Percentiles rank a stretch among this genome's conserved stretches.
Conservation (phyloP, 2,113 vertebrate genomes). For the Lipophrys pholis region DNA sequence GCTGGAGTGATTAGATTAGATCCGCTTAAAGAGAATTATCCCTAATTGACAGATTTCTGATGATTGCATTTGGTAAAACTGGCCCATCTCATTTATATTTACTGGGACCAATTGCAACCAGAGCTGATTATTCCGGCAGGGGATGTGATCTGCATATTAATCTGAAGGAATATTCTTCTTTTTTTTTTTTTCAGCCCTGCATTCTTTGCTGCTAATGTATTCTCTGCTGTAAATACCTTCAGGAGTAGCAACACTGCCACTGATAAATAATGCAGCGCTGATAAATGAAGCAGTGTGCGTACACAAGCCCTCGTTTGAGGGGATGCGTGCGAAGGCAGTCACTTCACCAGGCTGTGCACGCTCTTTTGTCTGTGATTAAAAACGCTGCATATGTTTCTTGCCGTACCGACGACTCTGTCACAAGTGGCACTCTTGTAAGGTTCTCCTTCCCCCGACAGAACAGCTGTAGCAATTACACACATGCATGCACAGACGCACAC, state of each 20-base stretch:
- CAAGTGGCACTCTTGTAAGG: slow-evolving; percentile 61
- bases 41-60: slow-evolving; percentile 32
- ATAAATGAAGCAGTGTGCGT: slow-evolving; percentile 62
- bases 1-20: slow-evolving; percentile 16
- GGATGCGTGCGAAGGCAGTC: slow-evolving; percentile 44
- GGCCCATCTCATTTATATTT: neutral
- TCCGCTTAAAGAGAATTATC: slow-evolving; percentile 2
- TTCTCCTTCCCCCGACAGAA: slow-evolving; percentile 64
- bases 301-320: slow-evolving; percentile 16
- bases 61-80: slow-evolving; percentile 7
- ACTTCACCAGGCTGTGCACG: slow-evolving; percentile 40
- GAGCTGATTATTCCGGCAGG: slow-evolving; percentile 45
- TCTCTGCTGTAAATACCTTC: slow-evolving; percentile 71
- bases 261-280: slow-evolving; percentile 75
- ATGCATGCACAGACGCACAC: slow-evolving; percentile 21
- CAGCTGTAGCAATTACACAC: slow-evolving; percentile 65
- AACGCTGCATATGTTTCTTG: slow-evolving; percentile 65
- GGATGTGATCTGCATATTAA: slow-evolving; percentile 68
- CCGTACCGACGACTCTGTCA: slow-evolving; percentile 54
- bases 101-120: slow-evolving; percentile 15
- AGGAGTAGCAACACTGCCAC: slow-evolving; percentile 59
- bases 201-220: slow-evolving; percentile 69
- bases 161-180: slow-evolving; percentile 63
- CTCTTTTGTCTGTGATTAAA: slow-evolving; percentile 60
- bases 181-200: slow-evolving; percentile 36